Base-by-base conservation (phyloP, 2,113 vertebrate species). In the Chloropsis hardwickii region DNA sequence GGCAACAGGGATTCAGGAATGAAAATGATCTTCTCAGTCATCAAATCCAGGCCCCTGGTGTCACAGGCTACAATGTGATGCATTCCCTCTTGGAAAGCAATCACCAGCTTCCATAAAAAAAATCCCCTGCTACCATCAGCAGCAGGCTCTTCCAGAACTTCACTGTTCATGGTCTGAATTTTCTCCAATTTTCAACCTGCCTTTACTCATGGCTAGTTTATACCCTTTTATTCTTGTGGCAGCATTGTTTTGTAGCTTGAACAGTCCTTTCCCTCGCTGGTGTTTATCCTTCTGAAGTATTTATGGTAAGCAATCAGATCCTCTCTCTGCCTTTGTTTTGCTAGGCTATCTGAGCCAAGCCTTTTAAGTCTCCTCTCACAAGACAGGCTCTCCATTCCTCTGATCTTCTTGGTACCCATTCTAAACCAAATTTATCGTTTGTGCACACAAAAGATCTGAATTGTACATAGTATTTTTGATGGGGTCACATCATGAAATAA, bases 331-430 rank as follows among this genome's bases (percentile, higher is more conserved):
- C 57, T 97, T 93, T 93, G 96, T 92, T 93, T 92, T 94, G 37
- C 71, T 58, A 82, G 70, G 85, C 45, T 94, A 57, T 67, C 44
- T 6, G 37, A 90, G 95, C 94, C 95, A 96, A 97, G 94, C 92
- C 93, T 74, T 88, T 94, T 93, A 93, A 92, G 95, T 81, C 85
- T 82, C 40, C 20, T 66, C 85, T 96, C 87, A 87, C 57, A 81
- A 85, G 78, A 92, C 29, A 88, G 54, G 45, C 79, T 85, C 88
- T 79, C 61, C 71, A 82, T 79, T 80, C 57, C 79, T 94, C 92
- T 96, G 81, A 95, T 95, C 78, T 95, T 74, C 78, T 80, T 13
- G 5, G 53, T 79, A 69, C 37, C 54, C 92, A 81, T 90, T 92
- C 85, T 64, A 76, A 74, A 88, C 20, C 14, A 50, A 76, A 85